A percentile compares a stretch with the other conserved stretches of the same genome.
Evolutionary conservation across 2,797 vertebrate species (phyloP).

Genomic region (Varecia variegata): DNA sequence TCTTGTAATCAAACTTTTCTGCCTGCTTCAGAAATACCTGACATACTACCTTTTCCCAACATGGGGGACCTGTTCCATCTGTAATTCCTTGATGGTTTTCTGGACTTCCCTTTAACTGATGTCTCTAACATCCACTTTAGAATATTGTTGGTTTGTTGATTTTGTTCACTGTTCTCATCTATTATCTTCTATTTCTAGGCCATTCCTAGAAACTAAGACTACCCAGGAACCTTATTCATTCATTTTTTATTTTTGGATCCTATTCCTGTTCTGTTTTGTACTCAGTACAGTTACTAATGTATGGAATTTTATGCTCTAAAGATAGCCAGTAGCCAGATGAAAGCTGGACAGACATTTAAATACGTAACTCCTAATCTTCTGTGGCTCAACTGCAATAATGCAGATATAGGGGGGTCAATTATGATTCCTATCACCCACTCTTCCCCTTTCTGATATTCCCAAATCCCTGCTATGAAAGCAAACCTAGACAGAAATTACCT

Average conservation of each 20-base stretch:
- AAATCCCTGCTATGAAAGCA: background rate
- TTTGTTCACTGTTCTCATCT: background rate
- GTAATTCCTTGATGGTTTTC: background rate
- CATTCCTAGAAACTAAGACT: background rate
- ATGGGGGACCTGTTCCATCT: background rate
- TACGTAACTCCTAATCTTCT: background rate
- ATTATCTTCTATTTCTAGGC: background rate
- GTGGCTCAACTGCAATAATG: background rate
- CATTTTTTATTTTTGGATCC: background rate
- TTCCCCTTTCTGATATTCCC: background rate
- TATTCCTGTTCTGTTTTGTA: background rate
- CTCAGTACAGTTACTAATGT: background rate
- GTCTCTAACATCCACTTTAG: background rate
- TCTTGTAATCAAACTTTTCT: background rate
- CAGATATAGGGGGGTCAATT: background rate
- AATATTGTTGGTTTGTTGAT: background rate
- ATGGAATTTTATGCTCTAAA: background rate
- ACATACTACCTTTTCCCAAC: background rate
- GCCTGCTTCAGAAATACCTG: background rate
- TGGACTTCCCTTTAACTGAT: background rate
- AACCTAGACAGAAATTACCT: background rate
- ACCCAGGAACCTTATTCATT: background rate
- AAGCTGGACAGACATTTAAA: background rate
- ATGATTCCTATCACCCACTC: accelerated
- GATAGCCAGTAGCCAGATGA: background rate